Conservation (phyloP, 2,888 invertebrate genomes). For the Drosophila picticornis region DNA sequence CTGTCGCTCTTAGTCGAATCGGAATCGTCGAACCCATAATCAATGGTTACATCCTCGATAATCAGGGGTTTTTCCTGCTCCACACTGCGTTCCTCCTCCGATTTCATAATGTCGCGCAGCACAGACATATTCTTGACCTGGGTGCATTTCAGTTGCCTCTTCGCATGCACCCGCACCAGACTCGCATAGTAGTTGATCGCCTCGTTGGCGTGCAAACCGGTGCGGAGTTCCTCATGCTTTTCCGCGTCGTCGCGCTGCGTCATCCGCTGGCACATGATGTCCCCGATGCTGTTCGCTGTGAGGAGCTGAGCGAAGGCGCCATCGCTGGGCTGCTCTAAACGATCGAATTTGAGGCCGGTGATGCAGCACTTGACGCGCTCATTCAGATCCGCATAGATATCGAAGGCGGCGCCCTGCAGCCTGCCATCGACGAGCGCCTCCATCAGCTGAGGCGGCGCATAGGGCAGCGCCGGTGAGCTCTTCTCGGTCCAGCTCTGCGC, state of each 20-base stretch:
- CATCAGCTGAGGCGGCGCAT: slow-evolving; percentile 71
- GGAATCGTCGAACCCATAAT: slow-evolving; percentile 45
- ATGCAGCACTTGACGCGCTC: slow-evolving; percentile 74
- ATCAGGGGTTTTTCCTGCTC: slow-evolving; percentile 41
- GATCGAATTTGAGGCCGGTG: slow-evolving; percentile 77
- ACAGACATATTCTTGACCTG: slow-evolving; percentile 61
- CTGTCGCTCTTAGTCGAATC: slow-evolving; percentile 9
- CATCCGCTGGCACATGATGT: slow-evolving; percentile 71
- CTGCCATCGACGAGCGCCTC: slow-evolving; percentile 68
- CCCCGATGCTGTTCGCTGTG: slow-evolving; percentile 80
- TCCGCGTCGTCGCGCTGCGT: slow-evolving; percentile 46
- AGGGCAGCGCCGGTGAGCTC: slow-evolving; percentile 72
- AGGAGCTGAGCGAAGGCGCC: slow-evolving; percentile 64
- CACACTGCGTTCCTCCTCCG: slow-evolving; percentile 2
- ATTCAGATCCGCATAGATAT: slow-evolving; percentile 67
- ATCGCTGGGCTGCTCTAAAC: slow-evolving; percentile 36
- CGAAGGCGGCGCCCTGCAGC: slow-evolving; percentile 56
- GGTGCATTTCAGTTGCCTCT: slow-evolving; percentile 59
- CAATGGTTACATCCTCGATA: slow-evolving; percentile 48
- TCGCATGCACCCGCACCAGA: slow-evolving; percentile 44
- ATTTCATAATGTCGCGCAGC: slow-evolving; percentile 50
- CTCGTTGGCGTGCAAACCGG: slow-evolving; percentile 53
- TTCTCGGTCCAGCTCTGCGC: slow-evolving; percentile 34
- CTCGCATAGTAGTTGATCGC: slow-evolving; percentile 63
- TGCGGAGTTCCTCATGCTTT: slow-evolving; percentile 43